Percentiles rank a stretch among this genome's conserved stretches.
phyloP scores from a whole-genome alignment of 2,113 vertebrate species.

The Caracal caracal region DNA sequence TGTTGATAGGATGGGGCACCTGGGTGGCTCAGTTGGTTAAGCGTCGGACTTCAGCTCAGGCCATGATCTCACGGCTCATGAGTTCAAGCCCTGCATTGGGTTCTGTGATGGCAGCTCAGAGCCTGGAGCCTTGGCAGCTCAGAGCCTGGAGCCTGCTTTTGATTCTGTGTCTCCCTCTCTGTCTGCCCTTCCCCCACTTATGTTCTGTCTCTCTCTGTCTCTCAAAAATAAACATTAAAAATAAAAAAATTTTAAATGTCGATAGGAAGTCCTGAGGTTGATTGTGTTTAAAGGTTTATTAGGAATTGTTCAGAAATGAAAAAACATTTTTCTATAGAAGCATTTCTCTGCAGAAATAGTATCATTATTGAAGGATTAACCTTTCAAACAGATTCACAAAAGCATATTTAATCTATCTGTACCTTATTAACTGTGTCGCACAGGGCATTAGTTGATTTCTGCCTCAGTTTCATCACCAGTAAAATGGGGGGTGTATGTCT shows the following conservation, averaged over 20 bases:
- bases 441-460: not conserved
- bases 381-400: not conserved
- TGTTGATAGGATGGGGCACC: not conserved
- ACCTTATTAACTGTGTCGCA: not conserved
- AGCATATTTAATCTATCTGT: not conserved
- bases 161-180: too few relatives aligned
- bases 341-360: not conserved
- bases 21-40: too few relatives aligned
- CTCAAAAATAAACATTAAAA: too few relatives aligned
- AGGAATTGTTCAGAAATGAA: not conserved
- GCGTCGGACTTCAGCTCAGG: too few relatives aligned
- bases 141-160: too few relatives aligned
- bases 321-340: not conserved
- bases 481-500: not conserved
- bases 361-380: not conserved
- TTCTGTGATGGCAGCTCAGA: too few relatives aligned
- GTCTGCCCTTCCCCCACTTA: too few relatives aligned
- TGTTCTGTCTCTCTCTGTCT: too few relatives aligned
- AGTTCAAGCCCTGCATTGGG: too few relatives aligned
- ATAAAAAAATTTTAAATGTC: not conserved
- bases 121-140: too few relatives aligned
- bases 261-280: not conserved
- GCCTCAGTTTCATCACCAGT: not conserved
- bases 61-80: too few relatives aligned
- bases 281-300: not conserved